These are phyloP conservation scores for Drusus annulatus DNA, from an alignment of 1,140 invertebrate species.

Conservation along the genomic window DNA sequence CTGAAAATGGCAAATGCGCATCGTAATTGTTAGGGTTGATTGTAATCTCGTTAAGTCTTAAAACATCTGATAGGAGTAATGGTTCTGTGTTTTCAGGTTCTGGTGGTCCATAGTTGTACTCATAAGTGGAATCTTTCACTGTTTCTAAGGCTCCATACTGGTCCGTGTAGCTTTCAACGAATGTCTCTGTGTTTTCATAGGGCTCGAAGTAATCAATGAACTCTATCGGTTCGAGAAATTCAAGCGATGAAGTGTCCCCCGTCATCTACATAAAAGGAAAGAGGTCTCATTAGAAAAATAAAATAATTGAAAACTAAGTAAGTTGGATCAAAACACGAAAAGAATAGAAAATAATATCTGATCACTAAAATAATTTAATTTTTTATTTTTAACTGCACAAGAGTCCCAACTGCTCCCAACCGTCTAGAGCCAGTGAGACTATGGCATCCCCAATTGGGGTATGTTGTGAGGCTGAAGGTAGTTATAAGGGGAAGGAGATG, in stretches of 20 bases:
- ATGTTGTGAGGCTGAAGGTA: too few relatives aligned
- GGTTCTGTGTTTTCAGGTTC: constrained; percentile 34
- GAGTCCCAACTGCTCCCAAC: too few relatives aligned
- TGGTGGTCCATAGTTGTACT: background rate
- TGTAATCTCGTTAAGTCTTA: constrained; percentile 50
- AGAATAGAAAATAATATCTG: too few relatives aligned
- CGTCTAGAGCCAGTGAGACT: too few relatives aligned
- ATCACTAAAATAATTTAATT: too few relatives aligned
- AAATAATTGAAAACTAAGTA: too few relatives aligned
- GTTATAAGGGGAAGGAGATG: too few relatives aligned
- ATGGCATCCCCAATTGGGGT: too few relatives aligned
- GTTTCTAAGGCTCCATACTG: constrained; percentile 14
- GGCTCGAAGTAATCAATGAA: constrained; percentile 13
- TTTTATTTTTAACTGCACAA: too few relatives aligned
- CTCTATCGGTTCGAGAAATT: constrained; percentile 21
- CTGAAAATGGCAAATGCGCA: constrained; percentile 13
- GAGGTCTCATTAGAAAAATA: too few relatives aligned
- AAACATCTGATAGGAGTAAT: constrained; percentile 46
- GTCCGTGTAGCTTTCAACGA: constrained; percentile 8
- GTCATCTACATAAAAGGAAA: constrained; percentile 40
- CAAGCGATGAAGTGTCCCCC: constrained; percentile 7
- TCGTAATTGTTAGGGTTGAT: constrained; percentile 39
- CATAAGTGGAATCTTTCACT: background rate
- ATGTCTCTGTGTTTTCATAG: constrained; percentile 22
- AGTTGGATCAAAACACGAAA: too few relatives aligned